Conservation (phyloP, 2,888 invertebrate species). For the Macrostomum cliftonense region DNA sequence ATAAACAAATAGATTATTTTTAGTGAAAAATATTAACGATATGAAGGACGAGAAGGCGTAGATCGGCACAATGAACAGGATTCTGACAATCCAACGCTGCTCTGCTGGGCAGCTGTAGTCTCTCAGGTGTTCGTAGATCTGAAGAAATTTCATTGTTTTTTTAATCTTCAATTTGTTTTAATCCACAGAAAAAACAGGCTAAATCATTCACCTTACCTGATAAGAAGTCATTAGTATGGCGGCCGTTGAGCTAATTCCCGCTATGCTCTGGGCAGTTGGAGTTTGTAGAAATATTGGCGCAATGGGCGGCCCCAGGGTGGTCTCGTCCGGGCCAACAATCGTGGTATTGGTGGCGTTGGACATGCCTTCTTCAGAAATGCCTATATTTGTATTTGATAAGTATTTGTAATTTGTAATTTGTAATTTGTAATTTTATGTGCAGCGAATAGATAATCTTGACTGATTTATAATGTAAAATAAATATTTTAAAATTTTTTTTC, state of each 20-base stretch:
- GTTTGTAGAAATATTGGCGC: slow-evolving; percentile 66
- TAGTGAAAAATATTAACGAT: slow-evolving; percentile 86
- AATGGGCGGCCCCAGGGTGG: slow-evolving; percentile 1
- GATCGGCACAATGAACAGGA: slow-evolving; percentile 94
- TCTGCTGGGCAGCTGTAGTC: slow-evolving; percentile 98
- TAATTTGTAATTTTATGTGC: too few species aligned
- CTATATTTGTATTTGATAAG: too few species aligned
- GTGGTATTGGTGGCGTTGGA: too few species aligned
- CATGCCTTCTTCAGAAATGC: too few species aligned
- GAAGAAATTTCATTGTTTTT: slow-evolving; percentile 20
- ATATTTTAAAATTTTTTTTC: too few species aligned
- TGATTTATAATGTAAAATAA: too few species aligned
- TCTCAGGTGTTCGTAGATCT: slow-evolving; percentile 94
- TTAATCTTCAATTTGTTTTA: too few species aligned
- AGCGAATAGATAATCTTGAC: too few species aligned
- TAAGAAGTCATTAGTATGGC: slow-evolving; percentile 88
- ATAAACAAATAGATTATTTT: slow-evolving; percentile 89
- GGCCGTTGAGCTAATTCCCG: slow-evolving; percentile 81
- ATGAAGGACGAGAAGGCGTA: slow-evolving; percentile 97
- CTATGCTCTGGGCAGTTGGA: slow-evolving; percentile 74
- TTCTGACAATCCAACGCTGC: slow-evolving; percentile 96
- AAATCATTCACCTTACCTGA: too few species aligned
- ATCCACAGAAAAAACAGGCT: too few species aligned
- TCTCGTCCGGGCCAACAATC: too few species aligned
- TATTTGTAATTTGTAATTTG: too few species aligned